Evolutionary conservation across 2,113 vertebrate genomes (phyloP), one percentile per base, ranked within the genome.

Genomic region (Forbesichthys papilliferus): DNA sequence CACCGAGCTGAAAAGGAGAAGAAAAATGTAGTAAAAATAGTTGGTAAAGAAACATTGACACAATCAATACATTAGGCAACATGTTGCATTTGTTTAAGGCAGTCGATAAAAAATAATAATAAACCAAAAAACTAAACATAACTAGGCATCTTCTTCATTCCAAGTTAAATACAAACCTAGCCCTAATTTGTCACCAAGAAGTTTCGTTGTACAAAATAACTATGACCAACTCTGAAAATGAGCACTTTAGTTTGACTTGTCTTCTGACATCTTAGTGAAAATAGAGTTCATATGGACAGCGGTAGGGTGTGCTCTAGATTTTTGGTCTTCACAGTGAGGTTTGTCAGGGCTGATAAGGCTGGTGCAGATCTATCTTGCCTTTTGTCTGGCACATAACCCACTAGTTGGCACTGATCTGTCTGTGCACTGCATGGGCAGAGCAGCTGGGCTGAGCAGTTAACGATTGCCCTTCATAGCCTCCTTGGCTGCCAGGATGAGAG

Each of bases 401-500:
- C 83, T 46, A 54, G 80, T 88, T 89, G 88, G 87, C 85, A 86
- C 82, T 20, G 63, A 48, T 79, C 12, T 79, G 89, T 79, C 12
- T 79, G 89, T 86, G 86, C 84, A 86, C 88, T 88, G 85, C 88
- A 85, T 85, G 68, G 77, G 85, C 70, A 71, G 76, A 62, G 70
- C 20, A 59, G 74, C 75, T 64, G 18, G 20, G 59, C 48, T 56
- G 46, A 1, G 86, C 69, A 42, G 57, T 89, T 98, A 99, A 89
- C 96, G 98, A 88, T 94, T 98, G 91, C 94, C 96, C 94, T 98
- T 99, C 97, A 99, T 98, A 73, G 96, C 97, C 75, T 99, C 98
- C 94, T 99, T 99, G 92, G 98, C 96, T 80, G 98, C 98, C 92
- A 99, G 88, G 87, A 99, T 99, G 84, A 99, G 93, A 27, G 98